Conservation (phyloP, 2,888 invertebrate genomes). For the Orchesellides sinensis region DNA sequence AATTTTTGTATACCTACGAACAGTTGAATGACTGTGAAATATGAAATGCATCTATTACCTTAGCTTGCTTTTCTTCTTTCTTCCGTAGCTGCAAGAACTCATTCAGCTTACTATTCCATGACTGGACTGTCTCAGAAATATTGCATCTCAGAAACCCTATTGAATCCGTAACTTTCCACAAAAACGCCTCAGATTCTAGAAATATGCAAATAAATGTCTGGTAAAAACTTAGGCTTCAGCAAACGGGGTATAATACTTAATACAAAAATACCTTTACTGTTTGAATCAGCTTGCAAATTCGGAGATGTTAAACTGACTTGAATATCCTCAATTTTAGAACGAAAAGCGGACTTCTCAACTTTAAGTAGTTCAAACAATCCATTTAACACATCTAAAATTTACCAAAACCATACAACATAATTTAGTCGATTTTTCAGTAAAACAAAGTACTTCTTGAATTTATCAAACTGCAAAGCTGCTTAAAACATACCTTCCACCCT, state of each 20-base stretch:
- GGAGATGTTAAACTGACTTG: constrained; percentile 86
- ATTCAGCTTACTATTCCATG: constrained; percentile 82
- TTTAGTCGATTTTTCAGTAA: constrained; percentile 7
- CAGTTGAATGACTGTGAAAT: neutral
- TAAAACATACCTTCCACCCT: constrained; percentile 75
- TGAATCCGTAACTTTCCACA: constrained; percentile 81
- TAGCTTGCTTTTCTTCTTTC: constrained; percentile 76
- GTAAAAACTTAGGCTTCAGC: neutral
- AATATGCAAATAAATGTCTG: too few species aligned
- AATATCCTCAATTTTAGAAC: constrained; percentile 88
- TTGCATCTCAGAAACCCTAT: constrained; percentile 82
- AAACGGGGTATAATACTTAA: too few species aligned
- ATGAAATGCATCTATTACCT: constrained; percentile 41
- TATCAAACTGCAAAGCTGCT: neutral
- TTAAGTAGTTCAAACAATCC: constrained; percentile 80
- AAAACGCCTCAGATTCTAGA: constrained; percentile 75
- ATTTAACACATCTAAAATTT: constrained; percentile 65
- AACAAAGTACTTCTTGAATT: too few species aligned
- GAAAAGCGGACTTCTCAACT: constrained; percentile 86
- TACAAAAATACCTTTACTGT: constrained; percentile 32
- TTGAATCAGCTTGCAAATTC: constrained; percentile 36
- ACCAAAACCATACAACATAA: neutral
- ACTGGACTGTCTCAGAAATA: constrained; percentile 84
- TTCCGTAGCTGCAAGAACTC: constrained; percentile 78
- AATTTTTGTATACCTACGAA: neutral